Conservation (phyloP, 2,797 vertebrate species). For the Enteromius thamalakanensis region DNA sequence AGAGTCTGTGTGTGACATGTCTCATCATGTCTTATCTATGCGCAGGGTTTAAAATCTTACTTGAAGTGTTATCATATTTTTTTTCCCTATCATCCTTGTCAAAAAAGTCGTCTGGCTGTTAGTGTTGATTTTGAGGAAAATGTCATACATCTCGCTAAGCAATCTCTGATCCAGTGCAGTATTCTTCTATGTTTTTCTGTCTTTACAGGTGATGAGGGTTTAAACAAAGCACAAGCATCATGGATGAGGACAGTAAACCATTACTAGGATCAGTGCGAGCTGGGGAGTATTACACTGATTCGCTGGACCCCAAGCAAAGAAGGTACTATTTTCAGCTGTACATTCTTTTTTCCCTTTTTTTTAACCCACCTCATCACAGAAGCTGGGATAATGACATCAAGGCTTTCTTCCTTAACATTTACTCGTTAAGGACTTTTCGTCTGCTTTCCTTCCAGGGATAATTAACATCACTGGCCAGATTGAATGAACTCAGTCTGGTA, state of each 20-base stretch:
- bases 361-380: not conserved
- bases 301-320: slow-evolving; percentile 73
- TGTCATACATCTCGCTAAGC: not conserved
- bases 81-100: not conserved
- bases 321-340: slow-evolving; percentile 65
- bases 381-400: not conserved
- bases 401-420: too few species aligned
- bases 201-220: slow-evolving; percentile 66
- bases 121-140: not conserved
- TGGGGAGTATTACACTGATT: slow-evolving; percentile 69
- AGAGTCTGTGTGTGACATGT: slow-evolving; percentile 28
- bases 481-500: slow-evolving; percentile 72
- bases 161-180: not conserved
- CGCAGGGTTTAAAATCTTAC: not conserved
- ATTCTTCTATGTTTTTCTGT: not conserved
- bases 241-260: slow-evolving; percentile 77
- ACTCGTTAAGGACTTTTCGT: not conserved
- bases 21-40: slow-evolving; percentile 4
- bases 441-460: slow-evolving; percentile 30
- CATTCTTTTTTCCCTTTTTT: not conserved
- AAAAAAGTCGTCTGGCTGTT: not conserved
- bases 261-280: slow-evolving; percentile 69
- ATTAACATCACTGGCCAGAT: slow-evolving; percentile 44
- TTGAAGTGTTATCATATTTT: not conserved
- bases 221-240: slow-evolving; percentile 55